phyloP scores from a whole-genome alignment of 2,797 vertebrate genomes.

The Halcyon leucocephala region DNA sequence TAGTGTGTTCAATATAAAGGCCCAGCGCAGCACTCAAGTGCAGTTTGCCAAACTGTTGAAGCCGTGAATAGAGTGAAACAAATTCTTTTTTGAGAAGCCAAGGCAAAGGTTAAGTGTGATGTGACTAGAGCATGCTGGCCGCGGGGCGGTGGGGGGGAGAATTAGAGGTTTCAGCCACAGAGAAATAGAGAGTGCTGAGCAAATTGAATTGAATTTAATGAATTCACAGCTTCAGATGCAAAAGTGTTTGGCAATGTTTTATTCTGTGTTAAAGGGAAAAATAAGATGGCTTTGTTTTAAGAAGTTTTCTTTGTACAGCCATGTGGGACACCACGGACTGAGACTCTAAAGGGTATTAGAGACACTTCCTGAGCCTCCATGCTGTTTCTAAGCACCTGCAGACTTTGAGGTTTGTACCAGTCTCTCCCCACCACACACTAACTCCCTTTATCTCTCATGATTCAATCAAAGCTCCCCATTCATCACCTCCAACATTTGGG shows the following conservation, averaged over 20 bases:
- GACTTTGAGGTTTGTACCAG: background rate
- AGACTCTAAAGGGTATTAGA: conserved; percentile 4
- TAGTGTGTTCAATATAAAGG: conserved; percentile 83
- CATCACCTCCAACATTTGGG: background rate
- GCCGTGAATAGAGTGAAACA: conserved; percentile 80
- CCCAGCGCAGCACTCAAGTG: conserved; percentile 73
- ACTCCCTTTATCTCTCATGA: background rate
- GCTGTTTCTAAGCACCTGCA: conserved; percentile 24
- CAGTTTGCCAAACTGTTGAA: conserved; percentile 80
- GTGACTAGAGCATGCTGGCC: conserved; percentile 74
- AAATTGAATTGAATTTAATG: conserved; percentile 68
- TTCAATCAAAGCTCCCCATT: background rate
- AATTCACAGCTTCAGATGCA: conserved; percentile 18
- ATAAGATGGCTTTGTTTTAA: conserved; percentile 55
- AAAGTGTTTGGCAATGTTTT: conserved; percentile 40
- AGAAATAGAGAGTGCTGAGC: conserved; percentile 54
- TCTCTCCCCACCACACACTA: background rate
- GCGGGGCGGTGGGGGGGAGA: background rate
- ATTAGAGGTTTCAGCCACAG: conserved; percentile 69
- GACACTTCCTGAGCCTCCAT: conserved; percentile 2
- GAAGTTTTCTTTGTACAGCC: conserved; percentile 15
- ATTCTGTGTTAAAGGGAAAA: conserved; percentile 22
- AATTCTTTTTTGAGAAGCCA: conserved; percentile 79
- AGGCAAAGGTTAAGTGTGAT: conserved; percentile 85
- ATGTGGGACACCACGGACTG: background rate